Evolutionary conservation across 2,888 invertebrate species (phyloP).

Genomic region (Colletes collaris): DNA sequence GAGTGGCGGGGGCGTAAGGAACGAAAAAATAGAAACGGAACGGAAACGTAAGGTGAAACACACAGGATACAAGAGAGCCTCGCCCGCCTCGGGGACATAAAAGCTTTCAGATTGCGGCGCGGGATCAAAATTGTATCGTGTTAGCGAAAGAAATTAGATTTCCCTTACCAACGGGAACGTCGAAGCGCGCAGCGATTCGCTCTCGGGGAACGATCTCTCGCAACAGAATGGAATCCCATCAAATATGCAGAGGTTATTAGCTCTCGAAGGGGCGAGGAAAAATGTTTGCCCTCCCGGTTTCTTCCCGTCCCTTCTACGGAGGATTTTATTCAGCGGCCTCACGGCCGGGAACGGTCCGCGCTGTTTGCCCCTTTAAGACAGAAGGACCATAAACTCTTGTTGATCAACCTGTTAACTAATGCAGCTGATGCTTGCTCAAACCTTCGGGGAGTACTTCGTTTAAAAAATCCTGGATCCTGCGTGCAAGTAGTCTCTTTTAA

Average conservation of each 20-base stretch:
- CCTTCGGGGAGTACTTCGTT: slow-evolving; percentile 1
- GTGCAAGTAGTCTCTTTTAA: neutral
- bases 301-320: neutral
- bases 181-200: slow-evolving; percentile 27
- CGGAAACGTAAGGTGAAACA: slow-evolving; percentile 25
- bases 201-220: slow-evolving; percentile 52
- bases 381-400: slow-evolving; percentile 32
- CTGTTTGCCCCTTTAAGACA: slow-evolving; percentile 5
- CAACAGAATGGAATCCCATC: slow-evolving; percentile 71
- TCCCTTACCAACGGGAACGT: slow-evolving; percentile 44
- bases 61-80: slow-evolving; percentile 64
- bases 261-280: slow-evolving; percentile 63
- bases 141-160: slow-evolving; percentile 75
- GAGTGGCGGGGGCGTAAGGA: neutral
- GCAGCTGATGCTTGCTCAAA: slow-evolving; percentile 20
- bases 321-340: slow-evolving; percentile 15
- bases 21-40: slow-evolving; percentile 19
- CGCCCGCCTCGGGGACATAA: slow-evolving; percentile 64
- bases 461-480: neutral
- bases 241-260: slow-evolving; percentile 77
- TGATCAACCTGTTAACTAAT: slow-evolving; percentile 50
- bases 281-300: slow-evolving; percentile 65
- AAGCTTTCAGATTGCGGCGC: slow-evolving; percentile 64
- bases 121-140: slow-evolving; percentile 76
- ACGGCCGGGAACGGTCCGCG: neutral